Evolutionary conservation across 2,888 invertebrate genomes (phyloP).

Genomic region (Tachystola acroxantha): DNA sequence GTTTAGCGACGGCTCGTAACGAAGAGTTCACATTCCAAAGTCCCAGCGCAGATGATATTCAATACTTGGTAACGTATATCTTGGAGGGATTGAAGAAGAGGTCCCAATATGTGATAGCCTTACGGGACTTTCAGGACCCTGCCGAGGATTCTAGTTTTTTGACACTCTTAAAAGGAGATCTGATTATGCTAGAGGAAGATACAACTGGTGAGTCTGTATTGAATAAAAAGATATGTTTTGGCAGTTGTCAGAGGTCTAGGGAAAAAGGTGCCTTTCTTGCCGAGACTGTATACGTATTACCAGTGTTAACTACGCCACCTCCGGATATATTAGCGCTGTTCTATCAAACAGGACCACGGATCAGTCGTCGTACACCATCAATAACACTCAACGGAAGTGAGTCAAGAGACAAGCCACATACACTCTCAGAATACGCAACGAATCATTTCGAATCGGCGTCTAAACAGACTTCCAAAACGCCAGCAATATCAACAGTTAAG

Average conservation of each 20-base stretch:
- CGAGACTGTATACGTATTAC: constrained; percentile 97
- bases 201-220: constrained; percentile 95
- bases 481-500: constrained; percentile 91
- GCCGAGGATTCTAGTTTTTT: constrained; percentile 95
- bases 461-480: constrained; percentile 95
- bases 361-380: constrained; percentile 88
- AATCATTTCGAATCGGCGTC: constrained; percentile 98
- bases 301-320: constrained; percentile 96
- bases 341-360: constrained; percentile 91
- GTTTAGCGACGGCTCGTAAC: constrained; percentile 95
- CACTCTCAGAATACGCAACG: constrained; percentile 94
- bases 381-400: constrained; percentile 89
- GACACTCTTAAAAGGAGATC: constrained; percentile 96
- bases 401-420: constrained; percentile 91
- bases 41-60: constrained; percentile 98
- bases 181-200: constrained; percentile 96
- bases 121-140: constrained; percentile 96
- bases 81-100: constrained; percentile 96
- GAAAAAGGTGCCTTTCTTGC: constrained; percentile 98
- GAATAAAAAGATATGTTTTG: constrained; percentile 92
- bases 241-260: constrained; percentile 89
- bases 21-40: constrained; percentile 99
- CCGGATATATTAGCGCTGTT: constrained; percentile 93
- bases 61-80: constrained; percentile 97
- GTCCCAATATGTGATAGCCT: constrained; percentile 95